These are phyloP conservation scores for Drosophila emarginata DNA, from an alignment of 2,888 invertebrate genomes.

Conservation along the genomic window DNA sequence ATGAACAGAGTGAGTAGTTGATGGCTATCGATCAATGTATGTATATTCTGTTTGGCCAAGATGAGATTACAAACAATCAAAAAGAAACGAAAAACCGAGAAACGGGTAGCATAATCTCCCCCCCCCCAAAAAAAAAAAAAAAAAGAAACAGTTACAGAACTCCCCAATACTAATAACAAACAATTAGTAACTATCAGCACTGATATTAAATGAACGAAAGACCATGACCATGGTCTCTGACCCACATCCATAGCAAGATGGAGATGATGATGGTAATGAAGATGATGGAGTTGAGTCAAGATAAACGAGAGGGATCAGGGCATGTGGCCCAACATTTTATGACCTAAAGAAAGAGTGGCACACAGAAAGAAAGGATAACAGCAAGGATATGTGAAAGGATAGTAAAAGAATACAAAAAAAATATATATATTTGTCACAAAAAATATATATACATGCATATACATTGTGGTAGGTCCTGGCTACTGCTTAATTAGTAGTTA, in stretches of 20 bases:
- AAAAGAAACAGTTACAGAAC: slow-evolving; percentile 65
- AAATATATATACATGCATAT: too few species aligned
- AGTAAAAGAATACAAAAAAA: background rate
- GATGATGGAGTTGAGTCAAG: background rate
- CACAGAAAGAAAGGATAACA: background rate
- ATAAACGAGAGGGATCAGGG: slow-evolving; percentile 1
- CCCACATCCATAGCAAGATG: slow-evolving; percentile 51
- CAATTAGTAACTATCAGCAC: slow-evolving; percentile 74
- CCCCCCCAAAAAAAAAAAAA: background rate
- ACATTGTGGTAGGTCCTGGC: slow-evolving; percentile 39
- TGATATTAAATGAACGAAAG: slow-evolving; percentile 52
- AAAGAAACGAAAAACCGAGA: slow-evolving; percentile 9
- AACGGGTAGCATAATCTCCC: slow-evolving; percentile 5
- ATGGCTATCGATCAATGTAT: slow-evolving; percentile 74
- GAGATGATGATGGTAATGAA: slow-evolving; percentile 5
- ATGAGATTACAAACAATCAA: slow-evolving; percentile 37
- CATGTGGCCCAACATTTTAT: slow-evolving; percentile 11
- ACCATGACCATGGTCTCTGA: slow-evolving; percentile 27
- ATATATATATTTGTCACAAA: background rate
- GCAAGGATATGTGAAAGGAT: background rate
- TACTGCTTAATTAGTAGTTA: slow-evolving; percentile 38
- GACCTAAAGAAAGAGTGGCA: background rate
- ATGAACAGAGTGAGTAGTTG: slow-evolving; percentile 63
- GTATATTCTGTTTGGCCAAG: slow-evolving; percentile 20
- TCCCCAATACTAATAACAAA: slow-evolving; percentile 65